phyloP scores from a whole-genome alignment of 2,888 invertebrate genomes.

The Drosophila testacea region DNA sequence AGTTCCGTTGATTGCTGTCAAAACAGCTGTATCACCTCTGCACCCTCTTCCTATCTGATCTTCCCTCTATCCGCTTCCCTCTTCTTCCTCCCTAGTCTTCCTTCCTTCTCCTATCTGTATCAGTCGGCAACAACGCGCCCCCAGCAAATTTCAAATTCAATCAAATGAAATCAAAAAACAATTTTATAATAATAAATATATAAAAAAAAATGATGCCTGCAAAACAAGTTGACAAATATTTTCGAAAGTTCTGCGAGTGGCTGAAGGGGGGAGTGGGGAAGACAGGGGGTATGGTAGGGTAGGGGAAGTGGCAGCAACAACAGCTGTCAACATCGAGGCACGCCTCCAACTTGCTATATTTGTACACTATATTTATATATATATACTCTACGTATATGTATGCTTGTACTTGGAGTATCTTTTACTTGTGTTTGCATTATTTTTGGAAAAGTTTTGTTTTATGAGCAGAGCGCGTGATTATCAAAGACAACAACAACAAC shows the following conservation, averaged over 20 bases:
- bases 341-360: constrained; percentile 57
- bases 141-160: constrained; percentile 27
- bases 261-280: background rate
- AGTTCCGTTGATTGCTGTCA: constrained; percentile 19
- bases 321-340: constrained; percentile 50
- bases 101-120: background rate
- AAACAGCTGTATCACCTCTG: constrained; percentile 20
- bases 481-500: constrained; percentile 31
- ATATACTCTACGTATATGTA: constrained; percentile 4
- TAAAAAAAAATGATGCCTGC: background rate
- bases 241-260: background rate
- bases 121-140: constrained; percentile 41
- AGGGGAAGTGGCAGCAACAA: constrained; percentile 14
- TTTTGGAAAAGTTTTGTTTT: constrained; percentile 53
- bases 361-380: constrained; percentile 9
- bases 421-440: constrained; percentile 38
- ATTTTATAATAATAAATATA: constrained; percentile 6
- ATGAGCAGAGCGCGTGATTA: constrained; percentile 67
- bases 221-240: constrained; percentile 57
- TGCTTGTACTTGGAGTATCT: constrained; percentile 23
- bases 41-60: background rate
- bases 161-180: constrained; percentile 25
- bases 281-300: background rate
- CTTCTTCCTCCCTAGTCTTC: background rate
- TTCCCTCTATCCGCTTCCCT: too few relatives aligned